Evolutionary conservation across 2,113 vertebrate genomes (phyloP).

Genomic region (Myrmophylax atrothorax): DNA sequence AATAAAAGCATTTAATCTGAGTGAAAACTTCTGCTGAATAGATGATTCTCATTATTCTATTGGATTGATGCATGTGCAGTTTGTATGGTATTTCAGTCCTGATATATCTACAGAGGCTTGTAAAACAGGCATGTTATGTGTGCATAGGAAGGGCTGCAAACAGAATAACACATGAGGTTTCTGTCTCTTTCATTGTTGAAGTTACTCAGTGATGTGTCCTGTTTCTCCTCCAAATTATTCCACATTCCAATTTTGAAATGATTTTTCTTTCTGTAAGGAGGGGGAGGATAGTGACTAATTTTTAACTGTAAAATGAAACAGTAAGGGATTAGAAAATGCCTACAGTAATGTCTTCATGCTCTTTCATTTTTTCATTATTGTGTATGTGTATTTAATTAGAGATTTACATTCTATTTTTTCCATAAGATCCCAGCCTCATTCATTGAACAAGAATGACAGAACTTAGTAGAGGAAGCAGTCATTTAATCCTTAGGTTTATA

Average conservation of each 20-base stretch:
- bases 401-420: not conserved
- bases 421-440: not conserved
- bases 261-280: not conserved
- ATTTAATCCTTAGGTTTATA: not conserved
- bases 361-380: not conserved
- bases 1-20: conserved; percentile 11
- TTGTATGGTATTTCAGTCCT: not conserved
- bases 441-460: not conserved
- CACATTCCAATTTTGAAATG: not conserved
- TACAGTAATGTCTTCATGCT: not conserved
- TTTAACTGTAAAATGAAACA: conserved; percentile 16
- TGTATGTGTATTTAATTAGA: not conserved
- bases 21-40: conserved; percentile 26
- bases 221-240: conserved; percentile 15
- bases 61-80: not conserved
- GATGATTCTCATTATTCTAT: not conserved
- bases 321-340: not conserved
- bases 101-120: not conserved
- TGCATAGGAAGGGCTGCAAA: not conserved
- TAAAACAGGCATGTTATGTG: not conserved
- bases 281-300: not conserved
- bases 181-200: not conserved
- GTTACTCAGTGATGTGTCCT: not conserved
- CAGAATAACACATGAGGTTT: not conserved
- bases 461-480: not conserved